These are phyloP conservation scores for Papilio protenor DNA, from an alignment of 2,888 invertebrate species.

Conservation along the genomic window DNA sequence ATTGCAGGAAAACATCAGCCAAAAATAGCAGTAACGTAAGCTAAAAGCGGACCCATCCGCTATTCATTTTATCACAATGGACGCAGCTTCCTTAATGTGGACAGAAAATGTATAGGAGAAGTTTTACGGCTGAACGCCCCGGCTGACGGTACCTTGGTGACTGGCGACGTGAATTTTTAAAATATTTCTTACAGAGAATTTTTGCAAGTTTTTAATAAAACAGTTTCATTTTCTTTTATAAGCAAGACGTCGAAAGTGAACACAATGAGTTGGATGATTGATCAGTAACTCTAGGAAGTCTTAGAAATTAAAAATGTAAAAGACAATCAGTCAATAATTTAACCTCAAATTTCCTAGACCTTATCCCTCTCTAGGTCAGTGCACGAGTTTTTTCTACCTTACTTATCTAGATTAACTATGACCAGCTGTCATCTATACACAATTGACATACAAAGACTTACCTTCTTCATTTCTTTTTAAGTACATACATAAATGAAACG, in stretches of 20 bases:
- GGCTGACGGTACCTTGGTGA: neutral
- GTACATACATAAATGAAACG: neutral
- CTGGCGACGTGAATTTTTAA: constrained; percentile 16
- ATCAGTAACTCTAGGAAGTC: neutral
- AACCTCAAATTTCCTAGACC: no score
- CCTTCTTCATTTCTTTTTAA: neutral
- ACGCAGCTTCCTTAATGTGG: constrained; percentile 36
- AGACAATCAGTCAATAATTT: no score
- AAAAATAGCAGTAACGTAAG: constrained; percentile 39
- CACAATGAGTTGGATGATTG: neutral
- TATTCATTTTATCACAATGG: constrained; percentile 42
- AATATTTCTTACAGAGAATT: neutral
- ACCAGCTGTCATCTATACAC: neutral
- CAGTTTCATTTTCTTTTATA: neutral
- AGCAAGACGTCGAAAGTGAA: neutral
- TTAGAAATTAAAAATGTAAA: no score
- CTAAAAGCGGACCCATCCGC: constrained; percentile 41
- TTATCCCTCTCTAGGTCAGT: no score
- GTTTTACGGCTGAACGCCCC: constrained; percentile 23
- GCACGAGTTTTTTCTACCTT: no score
- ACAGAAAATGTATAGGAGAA: constrained; percentile 28
- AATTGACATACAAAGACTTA: neutral
- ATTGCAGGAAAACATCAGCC: constrained; percentile 37
- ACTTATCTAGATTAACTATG: no score
- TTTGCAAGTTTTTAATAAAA: neutral